Evolutionary conservation across 2,888 invertebrate genomes (phyloP), one percentile per base, ranked within the genome.

Genomic region (Harpalus rubripes): DNA sequence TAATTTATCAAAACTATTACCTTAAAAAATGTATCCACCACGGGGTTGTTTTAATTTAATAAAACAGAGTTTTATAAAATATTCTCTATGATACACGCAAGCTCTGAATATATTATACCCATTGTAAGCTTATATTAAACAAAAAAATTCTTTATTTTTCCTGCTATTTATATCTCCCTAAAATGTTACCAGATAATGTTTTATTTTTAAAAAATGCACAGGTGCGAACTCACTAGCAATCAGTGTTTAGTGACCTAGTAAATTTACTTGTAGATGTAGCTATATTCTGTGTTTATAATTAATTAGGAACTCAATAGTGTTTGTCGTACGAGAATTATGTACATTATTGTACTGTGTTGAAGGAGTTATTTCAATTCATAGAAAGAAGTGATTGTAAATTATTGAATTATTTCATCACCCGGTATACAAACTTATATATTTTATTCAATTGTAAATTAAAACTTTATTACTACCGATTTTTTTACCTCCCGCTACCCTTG

Each of bases 211-310:
- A 52, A 52, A 52, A 52, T 32, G 32, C 32, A 32, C 32, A 32
- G 0, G 6, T 32, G 32, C 32, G 6, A 32, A 32, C 32, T 5
- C 1, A 32, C 32, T 4, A 32, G 59, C 59, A 59, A 59, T 59
- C 10, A 15, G 15, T 15, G 56, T 56, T 59, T 59, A 59, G 16
- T 59, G 59, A 59, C 16, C 59, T 59, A 59, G 59, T 59, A 59
- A 59, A 6, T 15, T 59, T 18, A 59, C 8, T 59, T 16, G 16
- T 15, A 59, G 59, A 59, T 18, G 59, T 18, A 18, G 59, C 8
- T 59, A 59, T 18, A 59, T 59, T 59, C 59, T 59, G 59, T 18
- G 59, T 59, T 59, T 59, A 59, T 59, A 59, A 59, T 59, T 18
- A 59, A 59, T 59, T 59, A 59, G 59, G 15, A 16, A 15, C 16